Conservation (phyloP, 2,113 vertebrate genomes). For the Festucalex cinctus region DNA sequence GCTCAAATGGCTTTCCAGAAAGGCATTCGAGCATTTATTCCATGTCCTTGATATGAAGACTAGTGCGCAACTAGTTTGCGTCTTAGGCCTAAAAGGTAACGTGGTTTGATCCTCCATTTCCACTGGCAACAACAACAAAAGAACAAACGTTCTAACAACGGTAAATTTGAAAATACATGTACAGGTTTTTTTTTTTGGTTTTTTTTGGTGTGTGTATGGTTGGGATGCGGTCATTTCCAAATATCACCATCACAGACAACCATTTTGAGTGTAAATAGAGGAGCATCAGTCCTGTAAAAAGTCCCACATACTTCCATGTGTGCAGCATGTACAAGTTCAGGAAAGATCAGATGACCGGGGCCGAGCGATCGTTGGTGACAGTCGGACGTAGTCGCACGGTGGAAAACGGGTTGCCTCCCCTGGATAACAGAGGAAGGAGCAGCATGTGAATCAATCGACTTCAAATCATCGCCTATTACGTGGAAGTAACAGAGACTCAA, state of each 20-base stretch:
- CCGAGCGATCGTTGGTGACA: slow-evolving; percentile 92
- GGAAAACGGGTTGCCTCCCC: slow-evolving; percentile 92
- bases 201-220: not conserved
- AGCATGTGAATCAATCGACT: not conserved
- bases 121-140: not conserved
- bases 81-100: not conserved
- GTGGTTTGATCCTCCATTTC: not conserved
- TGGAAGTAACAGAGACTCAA: no score
- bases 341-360: slow-evolving; percentile 77
- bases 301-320: slow-evolving; percentile 30
- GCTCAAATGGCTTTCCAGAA: no score
- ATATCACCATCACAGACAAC: slow-evolving; percentile 42
- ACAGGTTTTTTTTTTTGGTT: not conserved
- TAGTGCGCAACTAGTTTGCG: not conserved
- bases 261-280: slow-evolving; percentile 49
- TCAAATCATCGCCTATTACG: no score
- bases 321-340: not conserved
- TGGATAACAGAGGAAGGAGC: slow-evolving; percentile 51
- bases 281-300: slow-evolving; percentile 36
- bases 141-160: not conserved
- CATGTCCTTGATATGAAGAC: not conserved
- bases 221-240: slow-evolving; percentile 26
- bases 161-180: not conserved
- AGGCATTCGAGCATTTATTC: no score
- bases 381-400: slow-evolving; percentile 91